phyloP scores from a whole-genome alignment of 2,113 vertebrate species.

The Climacteris rufus region DNA sequence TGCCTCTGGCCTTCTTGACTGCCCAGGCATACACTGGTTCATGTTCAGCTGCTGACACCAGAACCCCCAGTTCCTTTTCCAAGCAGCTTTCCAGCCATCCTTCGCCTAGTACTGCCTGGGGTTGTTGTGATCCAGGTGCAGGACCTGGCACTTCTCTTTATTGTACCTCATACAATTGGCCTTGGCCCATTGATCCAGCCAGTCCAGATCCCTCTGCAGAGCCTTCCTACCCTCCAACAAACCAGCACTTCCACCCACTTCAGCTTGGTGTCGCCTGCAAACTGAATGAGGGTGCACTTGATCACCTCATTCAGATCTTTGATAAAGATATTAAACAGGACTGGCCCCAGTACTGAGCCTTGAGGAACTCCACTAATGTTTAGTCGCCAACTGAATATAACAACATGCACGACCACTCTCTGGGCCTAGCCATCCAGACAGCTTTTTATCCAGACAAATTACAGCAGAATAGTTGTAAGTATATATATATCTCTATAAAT shows the following conservation, averaged over 20 bases:
- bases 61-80: not conserved
- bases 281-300: not conserved
- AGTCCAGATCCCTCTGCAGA: not conserved
- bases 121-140: not conserved
- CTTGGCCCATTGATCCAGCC: not conserved
- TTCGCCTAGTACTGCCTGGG: not conserved
- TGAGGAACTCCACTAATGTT: not conserved
- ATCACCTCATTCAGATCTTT: accelerated
- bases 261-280: not conserved
- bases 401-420: not conserved
- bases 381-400: accelerated
- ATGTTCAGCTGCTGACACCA: not conserved
- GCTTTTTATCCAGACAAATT: not conserved
- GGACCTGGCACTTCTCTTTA: not conserved
- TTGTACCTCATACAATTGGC: not conserved
- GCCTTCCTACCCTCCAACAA: not conserved
- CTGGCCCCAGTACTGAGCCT: not conserved
- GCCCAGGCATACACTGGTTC: not conserved
- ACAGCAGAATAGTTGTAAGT: not conserved
- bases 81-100: not conserved
- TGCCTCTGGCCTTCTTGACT: not conserved
- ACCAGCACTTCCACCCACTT: not conserved
- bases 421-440: accelerated
- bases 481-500: not conserved
- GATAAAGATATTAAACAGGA: not conserved